Evolutionary conservation across 53 echinoderm and acorn worm genomes (phyloP), one percentile per base, ranked within the genome.

Genomic region (Patiria pectinifera): DNA sequence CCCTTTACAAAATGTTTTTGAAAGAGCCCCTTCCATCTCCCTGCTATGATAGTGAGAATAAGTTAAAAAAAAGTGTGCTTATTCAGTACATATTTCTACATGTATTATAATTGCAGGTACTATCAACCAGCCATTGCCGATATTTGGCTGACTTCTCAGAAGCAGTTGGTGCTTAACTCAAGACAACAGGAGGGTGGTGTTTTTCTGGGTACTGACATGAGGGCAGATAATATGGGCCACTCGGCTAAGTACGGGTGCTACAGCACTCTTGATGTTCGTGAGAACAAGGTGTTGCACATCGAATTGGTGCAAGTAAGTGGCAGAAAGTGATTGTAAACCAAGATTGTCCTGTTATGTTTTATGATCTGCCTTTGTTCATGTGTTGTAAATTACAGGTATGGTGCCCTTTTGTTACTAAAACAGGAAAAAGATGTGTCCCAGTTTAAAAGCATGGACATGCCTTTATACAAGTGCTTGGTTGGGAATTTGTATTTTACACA

Each of bases 231-330:
- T 19, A 80, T 80, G 80, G 48, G 80, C 18, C 80, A 80, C 86
- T 86, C 86, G 4, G 86, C 86, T 4, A 86, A 86, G 71, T 86
- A 45, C 70, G 86, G 86, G 45, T 71, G 86, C 72, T 86, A 86
- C 35, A 86, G 86, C 71, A 71, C 47, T 16, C 72, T 86, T 46
- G 72, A 86, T 44, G 45, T 86, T 2, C 16, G 66, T 45, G 13
- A 45, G 35, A 86, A 85, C 71, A 85, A 85, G 45, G 71, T 80
- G 46, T 44, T 80, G 14, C 80, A 80, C 26, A 47, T 80, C 13
- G 80, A 80, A 48, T 10, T 80, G 48, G 80, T 80, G 48, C 80
- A 80, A 47, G 80, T 80, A 80, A 47, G n/a, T 12, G 48, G 18
- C 49, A 49, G 49, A 49, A 4, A 6, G 49, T 49, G 3, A 49